Percentiles rank a stretch among this genome's conserved stretches.
phyloP scores from a whole-genome alignment of 2,888 invertebrate species.

The Anoplius nigerrimus region DNA sequence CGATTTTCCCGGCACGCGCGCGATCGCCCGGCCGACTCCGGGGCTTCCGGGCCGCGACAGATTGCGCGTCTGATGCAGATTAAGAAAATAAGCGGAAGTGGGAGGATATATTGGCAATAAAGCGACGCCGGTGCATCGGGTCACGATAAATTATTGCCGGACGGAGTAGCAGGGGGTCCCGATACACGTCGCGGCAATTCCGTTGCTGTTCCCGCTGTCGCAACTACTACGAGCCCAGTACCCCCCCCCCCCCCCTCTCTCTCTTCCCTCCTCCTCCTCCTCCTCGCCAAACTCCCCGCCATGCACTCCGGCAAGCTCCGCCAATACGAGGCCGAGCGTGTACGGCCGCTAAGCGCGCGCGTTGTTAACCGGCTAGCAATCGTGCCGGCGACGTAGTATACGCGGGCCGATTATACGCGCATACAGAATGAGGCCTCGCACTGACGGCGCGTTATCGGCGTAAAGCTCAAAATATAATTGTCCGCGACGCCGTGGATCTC shows the following conservation, averaged over 20 bases:
- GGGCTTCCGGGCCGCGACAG: background rate
- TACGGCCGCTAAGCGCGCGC: no score
- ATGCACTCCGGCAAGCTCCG: background rate
- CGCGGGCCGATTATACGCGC: slow-evolving; percentile 3
- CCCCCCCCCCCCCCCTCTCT: slow-evolving; percentile 1
- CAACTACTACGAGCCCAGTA: slow-evolving; percentile 21
- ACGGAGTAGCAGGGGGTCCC: slow-evolving; percentile 20
- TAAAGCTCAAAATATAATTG: background rate
- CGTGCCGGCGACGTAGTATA: slow-evolving; percentile 1
- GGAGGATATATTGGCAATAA: slow-evolving; percentile 41
- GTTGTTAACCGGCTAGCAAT: background rate
- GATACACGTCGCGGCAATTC: slow-evolving; percentile 9
- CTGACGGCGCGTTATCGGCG: slow-evolving; percentile 3
- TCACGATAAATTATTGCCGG: slow-evolving; percentile 35
- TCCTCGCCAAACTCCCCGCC: no score
- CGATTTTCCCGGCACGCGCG: no score
- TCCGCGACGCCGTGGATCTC: background rate
- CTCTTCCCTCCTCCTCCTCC: no score
- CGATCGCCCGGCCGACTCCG: background rate
- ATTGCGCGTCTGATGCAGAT: slow-evolving; percentile 31
- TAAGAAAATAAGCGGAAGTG: slow-evolving; percentile 38
- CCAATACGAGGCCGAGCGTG: background rate
- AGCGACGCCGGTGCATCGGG: slow-evolving; percentile 35
- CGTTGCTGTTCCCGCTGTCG: slow-evolving; percentile 10
- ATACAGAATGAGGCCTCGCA: slow-evolving; percentile 1